Evolutionary conservation across 1,140 invertebrate genomes (phyloP), one percentile per base, ranked within the genome.

Genomic region (Cheumatopsyche charites): DNA sequence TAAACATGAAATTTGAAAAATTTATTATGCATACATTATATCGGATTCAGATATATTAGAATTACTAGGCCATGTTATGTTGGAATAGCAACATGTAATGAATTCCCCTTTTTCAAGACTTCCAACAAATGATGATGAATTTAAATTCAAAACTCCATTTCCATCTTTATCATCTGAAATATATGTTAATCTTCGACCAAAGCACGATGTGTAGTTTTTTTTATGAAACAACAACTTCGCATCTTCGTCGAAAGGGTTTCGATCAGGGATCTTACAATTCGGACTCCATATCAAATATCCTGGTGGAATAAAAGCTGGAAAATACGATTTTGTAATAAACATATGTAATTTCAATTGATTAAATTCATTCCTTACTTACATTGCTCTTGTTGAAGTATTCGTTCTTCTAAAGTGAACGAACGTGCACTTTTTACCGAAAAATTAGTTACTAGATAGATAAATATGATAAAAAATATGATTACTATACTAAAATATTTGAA

Each of bases 261-360:
- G 80, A 49, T 90, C 86, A 1, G 88, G 86, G 75, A 94, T 91
- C 71, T 87, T 84, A 75, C 92, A 94, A 70, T 85, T 86, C 1
- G 88, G 81, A 77, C 87, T 91, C 80, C 88, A 89, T 1, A 93
- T 87, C 45, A 92, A 79, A 77, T 87, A 91, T 17, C 88, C 87
- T 78, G 78, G 41, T 23, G 78, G 78, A 25, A 75, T 72, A 71
- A 71, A 17, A 49, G 13, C 29, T 42, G 11, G 42, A 63, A 63
- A 5, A n/a, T n/a, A n/a, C n/a, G n/a, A n/a, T n/a, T n/a, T n/a
- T n/a, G n/a, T n/a, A n/a, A n/a, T n/a, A n/a, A n/a, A n/a, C n/a
- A n/a, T n/a, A n/a, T n/a, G n/a, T n/a, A n/a, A n/a, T n/a, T n/a
- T n/a, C n/a, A n/a, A n/a, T n/a, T n/a, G n/a, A n/a, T n/a, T n/a